Base-by-base conservation (phyloP, 2,113 vertebrate genomes). In the Catagonus wagneri region DNA sequence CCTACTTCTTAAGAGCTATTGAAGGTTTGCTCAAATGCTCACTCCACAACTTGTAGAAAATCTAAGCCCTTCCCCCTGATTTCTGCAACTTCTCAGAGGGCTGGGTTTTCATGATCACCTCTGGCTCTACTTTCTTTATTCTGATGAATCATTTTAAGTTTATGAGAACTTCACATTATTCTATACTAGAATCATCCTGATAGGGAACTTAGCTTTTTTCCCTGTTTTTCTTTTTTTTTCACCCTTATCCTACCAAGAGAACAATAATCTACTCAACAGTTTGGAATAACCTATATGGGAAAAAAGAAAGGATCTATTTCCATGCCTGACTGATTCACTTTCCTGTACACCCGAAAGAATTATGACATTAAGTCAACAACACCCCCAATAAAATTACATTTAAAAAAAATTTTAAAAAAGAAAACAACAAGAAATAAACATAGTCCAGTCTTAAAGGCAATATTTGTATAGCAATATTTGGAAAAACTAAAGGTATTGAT, bases 351-450 rank as follows among this genome's bases (percentile, higher is more conserved):
- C 44, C 8, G 44, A 44, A 44, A 44, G 5, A 4, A 44, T 6
- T 44, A 44, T 8, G 8, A 44, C 44, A 44, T 44, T 44, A n/a
- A n/a, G 44, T 44, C 8, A 44, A 44, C n/a, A n/a, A n/a, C n/a
- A n/a, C n/a, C n/a, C 5, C 44, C 44, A 44, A 44, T 44, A 44
- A 44, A 4, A 44, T 44, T 44, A 44, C 4, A 44, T 44, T 44
- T 44, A 6, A 44, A 44, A 44, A 44, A 44, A 44, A 44, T 44
- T 44, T 44, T 6, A 44, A 44, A 44, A 44, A 8, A 44, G 44
- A 92, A 89, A 89, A 54, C 8, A 56, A 65, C 34, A 92, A 83
- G 63, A 78, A 61, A 84, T 27, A 93, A 88, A 88, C 23, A 78
- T 4, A 81, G 6, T 36, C 74, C 84, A 34, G 54, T 89, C 50